Base-by-base conservation (phyloP, 2,113 vertebrate genomes). In the Pitta sordida region DNA sequence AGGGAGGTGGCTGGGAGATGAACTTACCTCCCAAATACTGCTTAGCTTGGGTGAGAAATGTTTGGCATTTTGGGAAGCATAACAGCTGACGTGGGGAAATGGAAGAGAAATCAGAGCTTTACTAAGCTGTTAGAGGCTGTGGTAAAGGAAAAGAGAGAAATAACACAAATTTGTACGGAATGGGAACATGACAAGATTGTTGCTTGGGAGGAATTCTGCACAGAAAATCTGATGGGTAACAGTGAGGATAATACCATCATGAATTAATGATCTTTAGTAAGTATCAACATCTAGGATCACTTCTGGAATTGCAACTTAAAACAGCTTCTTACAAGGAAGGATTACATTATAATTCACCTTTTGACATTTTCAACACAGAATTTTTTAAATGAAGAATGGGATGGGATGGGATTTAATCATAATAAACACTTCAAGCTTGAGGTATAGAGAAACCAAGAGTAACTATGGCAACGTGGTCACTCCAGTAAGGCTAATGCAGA, bases 381-480 rank as follows among this genome's bases (percentile, higher is more conserved):
- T 90, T 91, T n/a, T 95, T 95, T 52, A 74, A 68, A 68, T 41
- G 44, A 69, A 36, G 74, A 39, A 82, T 71, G 53, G 74, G 64
- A 84, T 2, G 6, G 58, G 83, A 88, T 81, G 63, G 95, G 91
- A 83, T 96, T 96, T 96, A 92, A 93, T 87, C 71, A 74, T 86
- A 80, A 95, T 93, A 98, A 97, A 97, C 92, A 87, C 95, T 97
- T 95, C 92, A 93, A 71, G 95, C 95, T 96, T 90, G 96, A 97
- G 91, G 92, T 95, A 95, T 19, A 86, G 82, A 90, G 92, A 94
- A 95, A 79, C 91, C 96, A 97, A 93, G 48, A 74, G 98, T 98
- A 97, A 92, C 98, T 96, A 98, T 98, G 97, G 97, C 96, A 98
- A 98, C 98, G 21, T 94, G 95, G 88, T 93, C 97, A 96, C 96